These are phyloP conservation scores for Nyctibius bracteatus DNA, from an alignment of 2,113 vertebrate genomes.

Conservation along the genomic window DNA sequence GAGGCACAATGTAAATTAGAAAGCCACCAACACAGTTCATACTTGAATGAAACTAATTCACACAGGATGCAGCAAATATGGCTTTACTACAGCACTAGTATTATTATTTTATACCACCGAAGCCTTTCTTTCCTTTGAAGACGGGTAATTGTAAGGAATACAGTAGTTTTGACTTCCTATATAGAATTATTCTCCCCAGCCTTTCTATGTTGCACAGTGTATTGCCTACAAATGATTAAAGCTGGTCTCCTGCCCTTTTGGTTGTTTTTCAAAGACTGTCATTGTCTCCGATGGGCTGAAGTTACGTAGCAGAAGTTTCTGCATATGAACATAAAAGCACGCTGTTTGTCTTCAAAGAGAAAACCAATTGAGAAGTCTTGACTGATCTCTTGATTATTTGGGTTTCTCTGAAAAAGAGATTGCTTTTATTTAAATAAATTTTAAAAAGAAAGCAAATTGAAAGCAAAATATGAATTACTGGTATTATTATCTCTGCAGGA, in stretches of 20 bases:
- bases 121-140: conserved; percentile 64
- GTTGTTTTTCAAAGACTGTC: background rate
- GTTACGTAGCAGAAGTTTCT: background rate
- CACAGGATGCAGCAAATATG: background rate
- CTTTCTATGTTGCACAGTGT: background rate
- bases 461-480: background rate
- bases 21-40: conserved; percentile 13
- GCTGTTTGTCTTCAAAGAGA: conserved; percentile 11
- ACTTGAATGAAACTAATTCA: conserved; percentile 48
- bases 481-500: background rate
- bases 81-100: background rate
- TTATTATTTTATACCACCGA: conserved; percentile 2
- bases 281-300: background rate
- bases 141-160: background rate
- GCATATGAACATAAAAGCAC: background rate
- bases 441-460: background rate
- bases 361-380: background rate
- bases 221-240: conserved; percentile 48
- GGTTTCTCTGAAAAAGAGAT: background rate
- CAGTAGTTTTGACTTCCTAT: background rate
- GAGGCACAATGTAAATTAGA: conserved; percentile 8
- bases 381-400: background rate
- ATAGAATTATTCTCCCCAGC: background rate
- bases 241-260: conserved; percentile 1
- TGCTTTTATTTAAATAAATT: background rate